Base-by-base conservation (phyloP, 2,113 vertebrate species). In the Taurulus bubalis region DNA sequence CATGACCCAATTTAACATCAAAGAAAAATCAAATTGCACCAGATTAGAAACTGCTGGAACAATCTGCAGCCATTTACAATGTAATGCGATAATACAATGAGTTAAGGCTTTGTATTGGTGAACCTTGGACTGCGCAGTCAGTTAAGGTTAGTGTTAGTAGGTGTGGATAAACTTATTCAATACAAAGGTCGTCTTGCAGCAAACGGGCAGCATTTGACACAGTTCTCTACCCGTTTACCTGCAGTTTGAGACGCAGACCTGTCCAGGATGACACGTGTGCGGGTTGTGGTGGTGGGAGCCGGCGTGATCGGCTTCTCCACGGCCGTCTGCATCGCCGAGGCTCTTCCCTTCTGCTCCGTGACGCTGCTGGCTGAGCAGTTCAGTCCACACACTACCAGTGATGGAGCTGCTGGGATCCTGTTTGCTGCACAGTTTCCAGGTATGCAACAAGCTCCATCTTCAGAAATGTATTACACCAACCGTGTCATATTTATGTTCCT, bases 221-320 rank as follows among this genome's bases (percentile, higher is more conserved):
- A 7, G 1, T 18, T 40, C 8, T 80, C 6, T 9, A 0, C 14
- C 22, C 65, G 49, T 32, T 18, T 16, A 55, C 55, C 73, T 72
- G 34, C 34, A 62, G 62, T n/a, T 10, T 30, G 68, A 73, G 51
- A 34, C 1, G 0, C 53, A 34, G 51, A 15, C 9, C 22, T 8
- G 59, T 20, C 20, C 66, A 73, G 6, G 24, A 95, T 95, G 93
- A 82, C 68, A 20, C 24, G 28, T 0, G 78, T 90, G 53, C 80
- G 83, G 76, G 84, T 97, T 0, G 96, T 90, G 0, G 96, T 99
- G 26, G 87, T 99, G 1, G 98, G 98, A 0, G 98, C 96, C 0
- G 98, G 98, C 0, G 91, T 98, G 77, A 56, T 97, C 0, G 98
- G 98, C 2, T 84, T 99, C 64, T 98, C 98, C 75, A 97, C 97